Conservation (phyloP, 2,888 invertebrate species). For the Chrysolina americana region DNA sequence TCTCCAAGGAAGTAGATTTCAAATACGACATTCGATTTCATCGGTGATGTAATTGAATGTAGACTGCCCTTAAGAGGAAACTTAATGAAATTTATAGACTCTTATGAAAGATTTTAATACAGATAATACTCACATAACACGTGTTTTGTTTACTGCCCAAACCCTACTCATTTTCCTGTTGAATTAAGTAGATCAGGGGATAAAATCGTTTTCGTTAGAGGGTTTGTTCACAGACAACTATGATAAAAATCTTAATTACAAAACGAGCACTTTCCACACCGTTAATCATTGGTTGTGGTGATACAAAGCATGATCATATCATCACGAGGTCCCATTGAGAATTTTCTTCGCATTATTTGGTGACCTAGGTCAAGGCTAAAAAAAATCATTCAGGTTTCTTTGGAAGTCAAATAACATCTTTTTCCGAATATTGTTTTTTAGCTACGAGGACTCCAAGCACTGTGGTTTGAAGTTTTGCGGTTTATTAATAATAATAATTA, state of each 20-base stretch:
- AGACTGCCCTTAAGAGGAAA: too few relatives aligned
- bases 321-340: background rate
- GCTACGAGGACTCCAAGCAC: too few relatives aligned
- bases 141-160: background rate
- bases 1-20: too few relatives aligned
- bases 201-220: background rate
- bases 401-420: too few relatives aligned
- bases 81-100: background rate
- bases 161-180: constrained; percentile 14
- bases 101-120: background rate
- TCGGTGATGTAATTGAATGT: too few relatives aligned
- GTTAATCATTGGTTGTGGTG: background rate
- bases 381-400: too few relatives aligned
- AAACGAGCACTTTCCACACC: constrained; percentile 8
- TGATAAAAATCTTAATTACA: constrained; percentile 11
- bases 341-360: background rate
- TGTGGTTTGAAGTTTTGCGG: too few relatives aligned
- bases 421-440: too few relatives aligned
- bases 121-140: background rate
- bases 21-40: too few relatives aligned
- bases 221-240: constrained; percentile 12
- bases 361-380: background rate
- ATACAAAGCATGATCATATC: background rate
- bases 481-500: too few relatives aligned
- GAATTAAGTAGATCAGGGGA: background rate